Evolutionary conservation across 1,140 invertebrate species (phyloP), one percentile per base, ranked within the genome.

Genomic region (Trigoniulus corallinus): DNA sequence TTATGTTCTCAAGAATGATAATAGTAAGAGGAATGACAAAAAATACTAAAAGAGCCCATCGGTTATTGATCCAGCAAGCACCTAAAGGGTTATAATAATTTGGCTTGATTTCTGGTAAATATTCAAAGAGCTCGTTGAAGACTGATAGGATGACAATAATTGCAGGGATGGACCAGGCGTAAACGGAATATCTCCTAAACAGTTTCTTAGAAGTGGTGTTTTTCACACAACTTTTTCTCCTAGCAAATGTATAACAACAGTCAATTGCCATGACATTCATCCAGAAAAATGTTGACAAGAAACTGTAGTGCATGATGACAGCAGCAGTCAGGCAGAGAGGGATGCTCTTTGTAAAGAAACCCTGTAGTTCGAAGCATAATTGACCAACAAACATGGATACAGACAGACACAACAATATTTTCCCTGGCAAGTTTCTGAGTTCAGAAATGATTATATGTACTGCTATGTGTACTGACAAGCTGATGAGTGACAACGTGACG

Each of bases 211-310:
- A 46, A 15, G 29, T 18, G 3, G 51, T 13, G 4, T 72, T 64
- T 34, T 71, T 50, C 2, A 75, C 57, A 54, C 74, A 66, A 18
- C 62, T 62, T 1, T 72, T 73, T 3, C 72, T 71, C 52, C 71
- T 51, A 41, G 62, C 56, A 7, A 76, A 60, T 20, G 75, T 74
- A 23, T 67, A 59, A 63, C 67, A 77, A 1, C 76, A 67, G 56
- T 77, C 76, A 58, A 70, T 76, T 0, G 75, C 67, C 62, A 78
- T 70, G 1, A 74, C 68, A 42, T 72, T 70, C 70, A 74, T 76
- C 76, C 76, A 78, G 51, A 70, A 71, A 56, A 77, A 77, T 0
- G 74, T 67, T 0, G 70, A 64, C 24, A 77, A 62, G 57, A 75
- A 74, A 56, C 43, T 61, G 59, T 21, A 44, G 21, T 44, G 21